phyloP scores from a whole-genome alignment of 2,888 invertebrate species.

The Drosophila nr. perissopoda region DNA sequence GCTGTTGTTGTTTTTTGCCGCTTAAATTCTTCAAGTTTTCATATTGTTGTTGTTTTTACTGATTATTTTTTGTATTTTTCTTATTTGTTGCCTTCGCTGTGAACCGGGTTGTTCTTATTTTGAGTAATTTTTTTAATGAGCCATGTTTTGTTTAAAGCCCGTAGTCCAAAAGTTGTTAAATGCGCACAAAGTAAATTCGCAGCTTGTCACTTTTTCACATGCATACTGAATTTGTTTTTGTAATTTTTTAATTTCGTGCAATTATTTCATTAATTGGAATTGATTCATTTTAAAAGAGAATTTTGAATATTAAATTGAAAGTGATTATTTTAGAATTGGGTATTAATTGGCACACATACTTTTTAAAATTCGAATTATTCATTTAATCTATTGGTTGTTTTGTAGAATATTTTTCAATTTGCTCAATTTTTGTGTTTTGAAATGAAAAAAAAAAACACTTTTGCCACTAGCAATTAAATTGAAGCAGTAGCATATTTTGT shows the following conservation, averaged over 20 bases:
- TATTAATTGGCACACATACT: neutral
- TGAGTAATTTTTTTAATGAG: conserved; percentile 57
- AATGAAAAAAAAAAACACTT: neutral
- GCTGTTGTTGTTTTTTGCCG: conserved; percentile 25
- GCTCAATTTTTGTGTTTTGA: neutral
- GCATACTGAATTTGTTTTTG: conserved; percentile 1
- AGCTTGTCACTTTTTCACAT: neutral
- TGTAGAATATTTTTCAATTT: neutral
- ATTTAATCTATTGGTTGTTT: neutral
- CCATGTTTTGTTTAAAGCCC: conserved; percentile 24
- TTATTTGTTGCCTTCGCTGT: conserved; percentile 26
- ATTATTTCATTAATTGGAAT: conserved; percentile 18
- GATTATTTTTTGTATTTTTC: conserved; percentile 48
- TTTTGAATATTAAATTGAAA: neutral
- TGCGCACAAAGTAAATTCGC: conserved; percentile 15
- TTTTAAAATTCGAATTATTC: neutral
- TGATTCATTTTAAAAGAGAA: neutral
- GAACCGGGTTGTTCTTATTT: conserved; percentile 59
- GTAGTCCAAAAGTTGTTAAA: conserved; percentile 20
- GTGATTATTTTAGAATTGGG: neutral
- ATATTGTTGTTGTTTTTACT: conserved; percentile 39
- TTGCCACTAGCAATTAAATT: neutral
- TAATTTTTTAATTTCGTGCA: conserved; percentile 21
- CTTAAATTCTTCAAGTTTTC: conserved; percentile 41
- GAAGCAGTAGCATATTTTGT: neutral